Base-by-base conservation (phyloP, 2,888 invertebrate genomes). In the Apomyelois bistriatella region DNA sequence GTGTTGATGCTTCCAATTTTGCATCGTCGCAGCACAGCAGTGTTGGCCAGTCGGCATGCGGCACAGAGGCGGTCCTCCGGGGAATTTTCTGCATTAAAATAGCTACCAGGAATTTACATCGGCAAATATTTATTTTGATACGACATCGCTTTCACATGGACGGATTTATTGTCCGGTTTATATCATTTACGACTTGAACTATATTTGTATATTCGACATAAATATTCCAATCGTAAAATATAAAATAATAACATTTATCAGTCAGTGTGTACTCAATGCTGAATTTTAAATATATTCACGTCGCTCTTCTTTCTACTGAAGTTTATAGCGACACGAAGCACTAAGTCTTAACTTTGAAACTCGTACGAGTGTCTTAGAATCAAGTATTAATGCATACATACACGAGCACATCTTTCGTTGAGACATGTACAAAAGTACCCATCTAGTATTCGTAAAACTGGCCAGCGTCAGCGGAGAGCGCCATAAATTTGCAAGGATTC, bases 401-500 rank as follows among this genome's bases (percentile, higher is more conserved):
- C 53, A 58, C 50, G 52, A 53, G 60, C 60, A 54, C 63, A 76
- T 73, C 72, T 71, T 71, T 72, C 67, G 64, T 57, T 56, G 63
- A 71, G 74, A 76, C 76, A 68, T 72, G 63, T 74, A 79, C 71
- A 74, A 77, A 79, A 72, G 64, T 71, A 63, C 63, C 65, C 65
- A 74, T 74, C 72, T 67, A 68, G 78, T 76, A 79, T 81, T 78
- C 76, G 77, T 70, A 67, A 68, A 79, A 82, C 76, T 79, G 74
- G 78, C 74, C 79, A 77, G 68, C 74, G 81, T 76, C 76, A 77
- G 74, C 72, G 71, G 64, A 64, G 66, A 61, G 70, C 76, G 80
- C 78, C 78, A 86, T 89, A 89, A 89, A 89, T 88, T 85, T 85
- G 64, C 74, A 71, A 78, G 87, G 87, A 87, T 88, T 81, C 76